These are phyloP conservation scores for Labeo calbasu DNA, from an alignment of 2,797 vertebrate species.

Conservation along the genomic window DNA sequence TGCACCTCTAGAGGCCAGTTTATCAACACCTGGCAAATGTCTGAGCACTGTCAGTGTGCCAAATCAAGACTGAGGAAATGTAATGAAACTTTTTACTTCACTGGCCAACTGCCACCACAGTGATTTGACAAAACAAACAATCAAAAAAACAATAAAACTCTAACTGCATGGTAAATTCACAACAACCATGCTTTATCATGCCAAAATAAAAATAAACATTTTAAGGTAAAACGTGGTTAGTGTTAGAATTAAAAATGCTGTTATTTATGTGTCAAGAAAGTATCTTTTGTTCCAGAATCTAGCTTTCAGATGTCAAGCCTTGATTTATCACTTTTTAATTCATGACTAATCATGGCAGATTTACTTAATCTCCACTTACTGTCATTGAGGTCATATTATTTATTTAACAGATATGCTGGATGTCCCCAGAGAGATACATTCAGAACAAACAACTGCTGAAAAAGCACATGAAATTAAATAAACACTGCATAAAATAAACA, in stretches of 20 bases:
- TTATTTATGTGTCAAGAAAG: not conserved
- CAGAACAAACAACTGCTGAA: constrained; percentile 6
- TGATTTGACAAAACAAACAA: not conserved
- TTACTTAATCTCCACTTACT: constrained; percentile 1
- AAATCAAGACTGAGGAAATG: not conserved
- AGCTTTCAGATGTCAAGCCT: not conserved
- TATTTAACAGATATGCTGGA: constrained; percentile 12
- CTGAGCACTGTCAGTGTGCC: constrained; percentile 2
- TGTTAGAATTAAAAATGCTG: not conserved
- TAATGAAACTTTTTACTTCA: not conserved
- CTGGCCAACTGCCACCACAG: not conserved
- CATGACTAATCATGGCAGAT: constrained; percentile 12
- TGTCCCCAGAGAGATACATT: not conserved
- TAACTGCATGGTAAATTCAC: not conserved
- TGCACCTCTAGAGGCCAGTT: not conserved
- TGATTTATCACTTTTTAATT: constrained; percentile 6
- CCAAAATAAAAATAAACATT: constrained; percentile 1
- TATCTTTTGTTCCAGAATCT: too few species aligned
- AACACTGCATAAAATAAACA: not conserved
- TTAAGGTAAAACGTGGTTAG: not conserved
- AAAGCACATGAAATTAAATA: not conserved
- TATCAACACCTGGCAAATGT: constrained; percentile 37
- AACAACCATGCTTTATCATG: not conserved
- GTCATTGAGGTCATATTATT: constrained; percentile 12
- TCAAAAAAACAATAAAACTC: not conserved